phyloP scores from a whole-genome alignment of 2,797 vertebrate species.

The Artibeus lituratus region DNA sequence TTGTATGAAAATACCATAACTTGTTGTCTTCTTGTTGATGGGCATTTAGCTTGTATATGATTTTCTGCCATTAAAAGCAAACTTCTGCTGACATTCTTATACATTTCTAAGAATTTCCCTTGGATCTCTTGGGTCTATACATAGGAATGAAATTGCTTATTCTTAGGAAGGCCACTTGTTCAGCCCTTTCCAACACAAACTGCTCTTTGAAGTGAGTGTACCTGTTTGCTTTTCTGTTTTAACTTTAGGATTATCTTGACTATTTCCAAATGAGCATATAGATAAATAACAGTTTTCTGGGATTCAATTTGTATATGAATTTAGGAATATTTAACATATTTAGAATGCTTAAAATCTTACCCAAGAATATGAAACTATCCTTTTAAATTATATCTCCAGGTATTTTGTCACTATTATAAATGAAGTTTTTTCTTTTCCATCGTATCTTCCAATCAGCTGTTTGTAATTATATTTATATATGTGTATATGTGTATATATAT shows the following conservation, averaged over 20 bases:
- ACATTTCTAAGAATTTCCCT: neutral
- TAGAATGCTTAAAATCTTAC: neutral
- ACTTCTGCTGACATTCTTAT: neutral
- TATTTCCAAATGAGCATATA: neutral
- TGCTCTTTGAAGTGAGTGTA: neutral
- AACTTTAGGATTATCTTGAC: neutral
- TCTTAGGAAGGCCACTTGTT: neutral
- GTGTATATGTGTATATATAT: too few species aligned
- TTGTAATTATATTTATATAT: too few species aligned
- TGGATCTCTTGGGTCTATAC: neutral
- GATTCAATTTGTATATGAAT: neutral
- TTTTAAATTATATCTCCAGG: neutral
- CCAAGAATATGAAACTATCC: neutral
- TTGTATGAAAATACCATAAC: neutral
- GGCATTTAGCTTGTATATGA: neutral
- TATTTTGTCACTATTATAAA: neutral
- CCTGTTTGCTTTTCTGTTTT: slow-evolving; percentile 1
- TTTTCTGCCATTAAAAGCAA: neutral
- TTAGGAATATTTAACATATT: neutral
- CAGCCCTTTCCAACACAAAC: neutral
- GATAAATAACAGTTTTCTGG: neutral
- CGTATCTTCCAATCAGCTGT: neutral
- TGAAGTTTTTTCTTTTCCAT: neutral
- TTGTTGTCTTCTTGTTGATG: slow-evolving; percentile 10
- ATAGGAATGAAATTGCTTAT: neutral